Conservation (phyloP, 2,113 vertebrate genomes). For the Amphiprion percula region DNA sequence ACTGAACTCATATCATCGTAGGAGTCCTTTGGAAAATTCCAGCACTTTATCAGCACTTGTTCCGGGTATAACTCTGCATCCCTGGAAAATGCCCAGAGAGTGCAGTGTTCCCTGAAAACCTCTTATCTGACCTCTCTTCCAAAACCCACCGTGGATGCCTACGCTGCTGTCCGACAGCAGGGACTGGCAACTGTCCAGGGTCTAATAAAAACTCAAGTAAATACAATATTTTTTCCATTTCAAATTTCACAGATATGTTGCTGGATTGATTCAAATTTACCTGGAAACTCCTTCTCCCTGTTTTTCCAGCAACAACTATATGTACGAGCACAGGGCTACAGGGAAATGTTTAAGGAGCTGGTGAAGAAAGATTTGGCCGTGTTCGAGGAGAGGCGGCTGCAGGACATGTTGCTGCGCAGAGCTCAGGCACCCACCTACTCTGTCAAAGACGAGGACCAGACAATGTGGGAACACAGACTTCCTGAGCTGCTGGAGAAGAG, state of each 20-base stretch:
- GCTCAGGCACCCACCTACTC: constrained; percentile 19
- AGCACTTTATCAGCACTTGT: constrained; percentile 47
- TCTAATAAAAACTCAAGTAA: constrained; percentile 38
- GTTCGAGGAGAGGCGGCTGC: constrained; percentile 75
- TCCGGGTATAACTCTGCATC: neutral
- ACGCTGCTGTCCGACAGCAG: neutral
- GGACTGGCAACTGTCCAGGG: neutral
- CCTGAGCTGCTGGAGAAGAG: constrained; percentile 70
- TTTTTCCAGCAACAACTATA: constrained; percentile 48
- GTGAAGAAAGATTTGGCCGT: constrained; percentile 64
- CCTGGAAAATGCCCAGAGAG: neutral
- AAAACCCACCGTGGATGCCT: neutral
- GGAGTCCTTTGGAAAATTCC: constrained; percentile 62
- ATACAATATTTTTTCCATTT: neutral
- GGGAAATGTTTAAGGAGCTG: constrained; percentile 57
- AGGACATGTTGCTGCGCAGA: constrained; percentile 72
- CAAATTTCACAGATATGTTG: neutral
- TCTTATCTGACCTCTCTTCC: constrained; percentile 31
- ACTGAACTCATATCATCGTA: constrained; percentile 27
- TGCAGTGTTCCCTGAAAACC: constrained; percentile 5
- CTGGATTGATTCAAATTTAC: neutral
- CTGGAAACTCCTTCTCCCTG: neutral
- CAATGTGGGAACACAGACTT: constrained; percentile 63
- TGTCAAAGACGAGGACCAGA: constrained; percentile 36
- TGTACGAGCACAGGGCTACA: constrained; percentile 17